Percentiles rank a stretch among this genome's conserved stretches.
phyloP scores from a whole-genome alignment of 1,140 invertebrate genomes.

The Drosophila cardini region DNA sequence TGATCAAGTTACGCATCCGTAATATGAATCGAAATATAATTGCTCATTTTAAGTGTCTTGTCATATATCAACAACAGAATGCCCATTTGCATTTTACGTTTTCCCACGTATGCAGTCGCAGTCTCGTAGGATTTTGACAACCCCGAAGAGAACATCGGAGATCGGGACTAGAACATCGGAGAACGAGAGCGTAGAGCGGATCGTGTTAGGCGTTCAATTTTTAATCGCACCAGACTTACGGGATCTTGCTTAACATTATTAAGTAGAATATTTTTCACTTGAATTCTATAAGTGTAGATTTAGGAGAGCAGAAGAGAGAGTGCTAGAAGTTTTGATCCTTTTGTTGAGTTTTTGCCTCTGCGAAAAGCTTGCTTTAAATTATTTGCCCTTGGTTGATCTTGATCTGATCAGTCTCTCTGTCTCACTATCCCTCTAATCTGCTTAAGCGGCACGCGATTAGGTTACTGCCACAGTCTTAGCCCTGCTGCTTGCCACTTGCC shows the following conservation, averaged over 20 bases:
- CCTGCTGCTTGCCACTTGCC: not conserved
- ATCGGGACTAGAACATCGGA: not conserved
- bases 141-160: not conserved
- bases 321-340: conserved; percentile 34
- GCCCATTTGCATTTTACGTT: conserved; percentile 46
- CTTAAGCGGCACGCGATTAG: conserved; percentile 74
- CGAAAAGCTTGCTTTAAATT: conserved; percentile 75
- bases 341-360: conserved; percentile 54
- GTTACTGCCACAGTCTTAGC: not conserved
- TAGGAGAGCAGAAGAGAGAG: not conserved
- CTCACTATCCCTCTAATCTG: conserved; percentile 51
- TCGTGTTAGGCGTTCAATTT: conserved; percentile 58
- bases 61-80: conserved; percentile 62
- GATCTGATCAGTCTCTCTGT: conserved; percentile 15
- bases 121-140: conserved; percentile 27
- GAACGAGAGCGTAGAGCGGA: conserved; percentile 1
- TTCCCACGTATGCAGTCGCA: conserved; percentile 54
- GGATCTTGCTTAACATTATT: conserved; percentile 80
- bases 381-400: conserved; percentile 52
- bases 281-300: conserved; percentile 52
- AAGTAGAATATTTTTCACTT: conserved; percentile 62
- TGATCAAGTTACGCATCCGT: conserved; percentile 83
- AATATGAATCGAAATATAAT: conserved; percentile 82
- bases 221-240: conserved; percentile 80
- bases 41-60: conserved; percentile 76